Percentiles rank a stretch among this genome's conserved stretches.
Evolutionary conservation across 2,888 invertebrate species (phyloP).

Genomic region (Podotricha telesiphe): DNA sequence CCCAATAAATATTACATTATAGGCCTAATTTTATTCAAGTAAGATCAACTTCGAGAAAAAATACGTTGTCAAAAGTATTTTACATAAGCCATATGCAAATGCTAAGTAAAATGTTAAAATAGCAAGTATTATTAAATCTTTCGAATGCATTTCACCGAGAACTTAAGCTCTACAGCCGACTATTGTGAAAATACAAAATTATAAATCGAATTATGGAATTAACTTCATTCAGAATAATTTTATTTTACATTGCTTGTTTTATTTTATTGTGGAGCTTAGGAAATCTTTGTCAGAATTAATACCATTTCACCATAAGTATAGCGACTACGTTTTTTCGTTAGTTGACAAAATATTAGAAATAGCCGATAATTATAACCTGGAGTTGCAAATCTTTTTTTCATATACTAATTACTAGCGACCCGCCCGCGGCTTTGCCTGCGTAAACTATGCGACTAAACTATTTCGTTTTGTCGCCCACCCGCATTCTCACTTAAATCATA

Average conservation of each 20-base stretch:
- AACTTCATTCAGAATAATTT: conserved; percentile 18
- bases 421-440: too few species aligned
- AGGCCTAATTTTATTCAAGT: neutral
- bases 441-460: too few species aligned
- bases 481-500: too few species aligned
- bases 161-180: conserved; percentile 17
- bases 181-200: conserved; percentile 21
- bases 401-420: too few species aligned
- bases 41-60: neutral
- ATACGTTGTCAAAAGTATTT: conserved; percentile 9
- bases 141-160: conserved; percentile 23
- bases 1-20: conserved; percentile 1
- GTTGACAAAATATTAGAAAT: too few species aligned
- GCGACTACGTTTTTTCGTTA: too few species aligned
- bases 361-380: too few species aligned
- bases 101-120: conserved; percentile 22
- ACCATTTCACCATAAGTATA: too few species aligned
- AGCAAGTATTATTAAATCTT: conserved; percentile 24
- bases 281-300: neutral
- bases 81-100: conserved; percentile 21
- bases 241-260: conserved; percentile 10
- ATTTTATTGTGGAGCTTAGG: neutral
- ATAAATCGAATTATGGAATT: conserved; percentile 24
- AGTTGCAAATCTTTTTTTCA: too few species aligned
- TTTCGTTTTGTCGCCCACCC: too few species aligned